Base-by-base conservation (phyloP, 1,140 invertebrate genomes). In the Zaprionus capensis region DNA sequence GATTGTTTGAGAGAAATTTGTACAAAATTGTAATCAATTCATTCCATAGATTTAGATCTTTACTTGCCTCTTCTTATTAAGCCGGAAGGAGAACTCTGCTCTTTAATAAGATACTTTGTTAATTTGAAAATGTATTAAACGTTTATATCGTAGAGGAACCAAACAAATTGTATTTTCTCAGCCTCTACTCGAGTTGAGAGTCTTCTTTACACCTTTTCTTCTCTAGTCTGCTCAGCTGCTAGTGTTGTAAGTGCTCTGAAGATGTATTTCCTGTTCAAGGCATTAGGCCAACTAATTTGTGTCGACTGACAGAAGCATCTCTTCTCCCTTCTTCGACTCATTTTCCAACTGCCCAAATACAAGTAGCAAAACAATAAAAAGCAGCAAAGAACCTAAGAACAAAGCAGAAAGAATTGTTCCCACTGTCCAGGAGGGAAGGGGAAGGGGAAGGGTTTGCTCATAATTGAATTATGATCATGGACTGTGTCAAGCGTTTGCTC, bases 391-490 rank as follows among this genome's bases (percentile, higher is more conserved):
- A 41, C 1, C 5, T 4, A 9, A 41, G 20, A 51, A 49, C 17
- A 20, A 49, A 51, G 20, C 46, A 22, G 17, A 51, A 24, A 51
- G 20, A 51, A 22, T 49, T 49, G 44, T 49, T 49, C 44, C 17
- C 44, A 51, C 46, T 51, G 46, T 5, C 26, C 26, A 28, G 26
- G 5, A 6, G 15, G 31, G 41, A 36, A 61, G 44, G 24, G 28
- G 28, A n/a, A 58, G 22, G 7, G 14, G 64, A 12, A 26, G 15
- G 56, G 53, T 24, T 36, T 46, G 12, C 58, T 53, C 58, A 78
- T 87, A 87, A 88, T 87, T 87, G 74, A 87, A 87, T 87, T 84
- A 88, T 87, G 78, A 88, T 90, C 81, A 73, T 68, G 57, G 77
- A 87, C 70, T 78, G 73, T 84, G 81, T 80, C 73, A 82, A 28